Base-by-base conservation (phyloP, 2,797 vertebrate species). In the Borostomias antarcticus region DNA sequence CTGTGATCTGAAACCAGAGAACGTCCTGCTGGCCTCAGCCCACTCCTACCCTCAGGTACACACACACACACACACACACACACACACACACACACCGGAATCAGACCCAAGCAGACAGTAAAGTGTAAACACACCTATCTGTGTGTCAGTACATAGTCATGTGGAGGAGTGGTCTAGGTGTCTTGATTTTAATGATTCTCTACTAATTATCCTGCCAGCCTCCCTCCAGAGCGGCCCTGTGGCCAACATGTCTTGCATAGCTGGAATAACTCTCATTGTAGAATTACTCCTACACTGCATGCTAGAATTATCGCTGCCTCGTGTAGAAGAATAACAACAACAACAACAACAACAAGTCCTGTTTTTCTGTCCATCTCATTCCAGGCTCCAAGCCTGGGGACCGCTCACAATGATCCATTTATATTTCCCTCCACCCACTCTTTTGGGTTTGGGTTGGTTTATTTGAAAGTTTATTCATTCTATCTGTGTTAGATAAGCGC, bases 1-100 rank as follows among this genome's bases (percentile, higher is more conserved):
- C 81, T 98, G 97, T 89, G 97, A 98, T 79, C 94, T 98, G 65
- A 98, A 98, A 83, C 97, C 97, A 23, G 97, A 98, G 82, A 98
- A 98, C 29, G 97, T 98, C 50, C 89, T 98, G 66, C 73, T 98
- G 69, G 95, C 96, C 0, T 98, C 95, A 2, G 92, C 96, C 0
- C 96, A 98, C 79, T 94, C 96, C 50, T 96, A 96, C 64, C 97
- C 97, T 69, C 97, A 98, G 94, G 97, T 93, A 81, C 92, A 90
- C 51, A 26, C n/a, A n/a, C n/a, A n/a, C n/a, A n/a, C n/a, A 69
- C 1, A 2, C 43, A n/a, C 11, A 5, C 35, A 40, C 10, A 40
- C 6, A 40, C 35, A 40, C 35, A 5, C 35, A 15, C 35, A 13
- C 35, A 5, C 6, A 11, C 35, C 15, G 35, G 9, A 15, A 23